These are phyloP conservation scores for Coelogynopora nodosa DNA, from an alignment of 2,888 invertebrate genomes.

Conservation along the genomic window DNA sequence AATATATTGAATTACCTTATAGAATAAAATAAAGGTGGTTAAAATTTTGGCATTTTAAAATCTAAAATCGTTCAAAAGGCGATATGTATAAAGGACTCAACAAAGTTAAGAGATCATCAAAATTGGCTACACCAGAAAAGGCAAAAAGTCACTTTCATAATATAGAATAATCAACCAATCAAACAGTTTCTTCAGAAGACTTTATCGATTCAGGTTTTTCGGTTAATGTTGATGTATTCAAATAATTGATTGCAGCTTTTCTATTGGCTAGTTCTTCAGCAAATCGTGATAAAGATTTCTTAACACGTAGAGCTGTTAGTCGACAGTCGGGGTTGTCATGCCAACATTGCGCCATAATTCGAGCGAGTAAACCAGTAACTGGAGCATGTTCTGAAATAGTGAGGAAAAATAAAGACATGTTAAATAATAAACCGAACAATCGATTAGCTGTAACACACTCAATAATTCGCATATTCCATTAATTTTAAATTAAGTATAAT, in stretches of 20 bases:
- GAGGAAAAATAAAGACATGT: too few species aligned
- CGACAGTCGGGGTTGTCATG: conserved; percentile 35
- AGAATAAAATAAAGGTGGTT: not conserved
- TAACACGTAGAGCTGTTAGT: conserved; percentile 30
- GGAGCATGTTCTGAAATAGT: not conserved
- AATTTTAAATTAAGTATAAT: too few species aligned
- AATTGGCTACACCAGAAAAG: too few species aligned
- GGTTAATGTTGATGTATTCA: not conserved
- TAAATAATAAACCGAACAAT: too few species aligned
- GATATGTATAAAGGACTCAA: not conserved
- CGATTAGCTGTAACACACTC: too few species aligned
- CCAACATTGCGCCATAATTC: conserved; percentile 39
- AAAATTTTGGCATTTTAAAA: not conserved
- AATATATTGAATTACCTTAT: not conserved
- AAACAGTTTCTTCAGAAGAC: not conserved
- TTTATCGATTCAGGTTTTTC: not conserved
- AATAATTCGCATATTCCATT: too few species aligned
- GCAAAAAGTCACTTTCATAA: too few species aligned
- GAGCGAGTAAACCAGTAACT: not conserved
- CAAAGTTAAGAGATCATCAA: not conserved
- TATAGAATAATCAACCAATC: too few species aligned
- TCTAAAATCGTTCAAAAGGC: not conserved
- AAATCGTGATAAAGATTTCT: conserved; percentile 35
- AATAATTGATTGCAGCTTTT: not conserved
- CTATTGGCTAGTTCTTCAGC: not conserved